A percentile compares a stretch with the other conserved stretches of the same genome.
Evolutionary conservation across 2,888 invertebrate genomes (phyloP).

Genomic region (Mongoloraphidia duomilia): DNA sequence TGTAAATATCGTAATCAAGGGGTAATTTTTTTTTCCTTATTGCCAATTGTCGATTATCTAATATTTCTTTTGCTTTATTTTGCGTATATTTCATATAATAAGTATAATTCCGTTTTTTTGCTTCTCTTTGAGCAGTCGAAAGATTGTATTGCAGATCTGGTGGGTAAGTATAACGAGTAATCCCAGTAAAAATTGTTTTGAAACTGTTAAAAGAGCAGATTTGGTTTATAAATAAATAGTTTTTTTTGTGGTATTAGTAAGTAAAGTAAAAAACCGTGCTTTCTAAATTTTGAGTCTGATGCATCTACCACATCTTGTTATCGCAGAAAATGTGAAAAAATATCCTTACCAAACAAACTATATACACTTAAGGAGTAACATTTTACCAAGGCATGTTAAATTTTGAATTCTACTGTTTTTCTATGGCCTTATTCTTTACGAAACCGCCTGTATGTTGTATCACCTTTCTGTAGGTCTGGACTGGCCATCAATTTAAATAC

Average conservation of each 20-base stretch:
- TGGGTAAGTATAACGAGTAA: conserved; percentile 17
- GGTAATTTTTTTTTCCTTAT: no score
- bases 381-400: conserved; percentile 18
- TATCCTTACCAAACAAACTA: conserved; percentile 2
- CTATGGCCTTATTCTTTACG: no score
- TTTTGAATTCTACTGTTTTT: no score
- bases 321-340: neutral
- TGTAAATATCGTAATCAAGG: no score
- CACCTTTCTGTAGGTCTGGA: no score
- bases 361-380: conserved; percentile 8
- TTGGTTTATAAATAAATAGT: no score
- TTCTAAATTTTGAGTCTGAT: neutral
- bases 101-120: conserved; percentile 9
- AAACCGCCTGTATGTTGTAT: no score
- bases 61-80: conserved; percentile 1
- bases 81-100: conserved; percentile 5
- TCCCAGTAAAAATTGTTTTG: conserved; percentile 24
- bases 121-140: conserved; percentile 12
- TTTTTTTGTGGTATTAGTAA: neutral
- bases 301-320: neutral
- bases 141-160: conserved; percentile 17
- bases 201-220: conserved; percentile 15
- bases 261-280: neutral
- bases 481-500: no score
- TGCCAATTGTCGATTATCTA: no score